phyloP scores from a whole-genome alignment of 2,797 vertebrate species.

The Smutsia temminckii region DNA sequence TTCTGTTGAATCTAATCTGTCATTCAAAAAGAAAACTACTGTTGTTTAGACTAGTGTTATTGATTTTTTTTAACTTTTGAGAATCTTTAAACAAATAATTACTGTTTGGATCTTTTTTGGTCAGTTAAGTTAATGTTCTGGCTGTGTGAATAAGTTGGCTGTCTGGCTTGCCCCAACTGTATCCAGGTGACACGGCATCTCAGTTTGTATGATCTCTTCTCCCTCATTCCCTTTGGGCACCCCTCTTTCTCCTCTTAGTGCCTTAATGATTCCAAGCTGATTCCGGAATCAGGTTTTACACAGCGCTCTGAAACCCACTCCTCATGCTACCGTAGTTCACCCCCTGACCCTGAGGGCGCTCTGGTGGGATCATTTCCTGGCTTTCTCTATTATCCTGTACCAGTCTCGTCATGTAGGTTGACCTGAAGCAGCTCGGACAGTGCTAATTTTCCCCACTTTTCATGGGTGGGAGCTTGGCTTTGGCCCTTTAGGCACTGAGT shows the following conservation, averaged over 20 bases:
- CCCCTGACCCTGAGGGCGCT: neutral
- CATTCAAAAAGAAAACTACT: neutral
- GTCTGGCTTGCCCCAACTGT: neutral
- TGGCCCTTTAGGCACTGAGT: neutral
- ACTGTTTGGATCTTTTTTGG: neutral
- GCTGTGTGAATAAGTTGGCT: neutral
- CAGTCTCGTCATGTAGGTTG: neutral
- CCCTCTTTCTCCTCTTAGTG: neutral
- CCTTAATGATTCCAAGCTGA: neutral
- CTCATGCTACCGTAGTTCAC: neutral
- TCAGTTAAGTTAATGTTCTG: neutral
- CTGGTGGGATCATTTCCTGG: neutral
- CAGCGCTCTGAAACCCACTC: neutral
- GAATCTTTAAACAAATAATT: neutral
- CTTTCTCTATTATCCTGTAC: neutral
- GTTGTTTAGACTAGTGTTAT: neutral
- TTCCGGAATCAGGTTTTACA: neutral
- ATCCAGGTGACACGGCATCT: neutral
- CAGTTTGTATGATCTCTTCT: neutral
- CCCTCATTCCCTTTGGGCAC: neutral
- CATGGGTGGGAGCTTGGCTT: neutral
- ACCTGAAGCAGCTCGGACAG: neutral
- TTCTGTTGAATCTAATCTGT: neutral
- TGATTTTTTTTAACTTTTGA: neutral
- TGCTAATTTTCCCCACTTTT: neutral